Conservation (phyloP, 2,113 vertebrate species). For the Calyptommatus sinebrachiatus region DNA sequence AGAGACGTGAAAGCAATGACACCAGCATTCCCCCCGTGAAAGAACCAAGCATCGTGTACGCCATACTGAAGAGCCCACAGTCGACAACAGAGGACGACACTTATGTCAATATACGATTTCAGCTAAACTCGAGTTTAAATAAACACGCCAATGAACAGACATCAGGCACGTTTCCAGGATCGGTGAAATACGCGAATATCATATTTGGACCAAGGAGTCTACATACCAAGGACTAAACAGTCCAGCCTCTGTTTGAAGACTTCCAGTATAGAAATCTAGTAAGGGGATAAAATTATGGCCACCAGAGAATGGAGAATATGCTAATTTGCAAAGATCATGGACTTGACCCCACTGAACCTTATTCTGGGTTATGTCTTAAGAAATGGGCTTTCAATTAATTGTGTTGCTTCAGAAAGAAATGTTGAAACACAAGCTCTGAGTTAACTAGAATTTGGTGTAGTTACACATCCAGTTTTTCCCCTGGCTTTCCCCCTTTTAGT, state of each 20-base stretch:
- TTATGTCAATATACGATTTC: conserved; percentile 9
- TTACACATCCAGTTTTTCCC: no score
- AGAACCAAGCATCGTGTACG: background rate
- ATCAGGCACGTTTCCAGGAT: background rate
- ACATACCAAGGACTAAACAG: background rate
- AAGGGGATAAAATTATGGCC: background rate
- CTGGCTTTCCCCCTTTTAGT: no score
- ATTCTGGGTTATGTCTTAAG: no score
- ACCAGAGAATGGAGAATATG: background rate
- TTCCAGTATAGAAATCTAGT: no score
- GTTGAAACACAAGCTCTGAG: background rate
- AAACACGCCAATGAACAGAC: background rate
- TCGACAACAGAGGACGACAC: background rate
- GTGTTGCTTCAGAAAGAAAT: background rate
- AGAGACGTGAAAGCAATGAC: conserved; percentile 6
- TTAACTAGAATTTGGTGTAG: no score
- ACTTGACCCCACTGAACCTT: no score
- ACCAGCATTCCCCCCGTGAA: background rate
- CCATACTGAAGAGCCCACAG: background rate
- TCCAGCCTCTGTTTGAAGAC: no score
- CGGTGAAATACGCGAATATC: conserved; percentile 14
- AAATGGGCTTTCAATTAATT: background rate
- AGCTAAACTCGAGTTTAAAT: background rate
- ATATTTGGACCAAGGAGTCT: background rate
- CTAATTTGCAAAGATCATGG: background rate